Evolutionary conservation across 2,888 invertebrate genomes (phyloP).

Genomic region (Pecten maximus): DNA sequence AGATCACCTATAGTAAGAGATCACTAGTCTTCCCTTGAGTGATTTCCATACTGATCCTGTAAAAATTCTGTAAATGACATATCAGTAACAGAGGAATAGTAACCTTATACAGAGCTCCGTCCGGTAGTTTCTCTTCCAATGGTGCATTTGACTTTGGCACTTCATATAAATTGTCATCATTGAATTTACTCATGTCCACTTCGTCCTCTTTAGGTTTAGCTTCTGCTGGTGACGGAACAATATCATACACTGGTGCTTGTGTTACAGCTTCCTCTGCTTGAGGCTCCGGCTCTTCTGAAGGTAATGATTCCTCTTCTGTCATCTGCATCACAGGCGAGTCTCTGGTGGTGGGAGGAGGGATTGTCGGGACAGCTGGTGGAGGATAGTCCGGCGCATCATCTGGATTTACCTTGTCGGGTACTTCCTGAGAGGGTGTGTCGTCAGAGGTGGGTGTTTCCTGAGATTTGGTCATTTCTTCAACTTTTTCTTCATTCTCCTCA

Average conservation of each 20-base stretch:
- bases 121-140: constrained; percentile 63
- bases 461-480: not conserved
- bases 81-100: not conserved
- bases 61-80: no score
- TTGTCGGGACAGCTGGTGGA: constrained; percentile 56
- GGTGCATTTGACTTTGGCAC: constrained; percentile 72
- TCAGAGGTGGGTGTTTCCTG: not conserved
- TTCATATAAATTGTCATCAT: constrained; percentile 65
- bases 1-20: no score
- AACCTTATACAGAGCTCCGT: constrained; percentile 58
- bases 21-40: no score
- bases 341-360: constrained; percentile 41
- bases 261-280: not conserved
- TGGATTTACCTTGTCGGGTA: constrained; percentile 39
- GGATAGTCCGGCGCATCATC: constrained; percentile 53
- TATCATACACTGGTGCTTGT: constrained; percentile 46
- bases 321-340: constrained; percentile 21
- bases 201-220: constrained; percentile 46
- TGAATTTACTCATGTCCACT: constrained; percentile 31
- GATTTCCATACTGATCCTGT: no score
- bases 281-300: constrained; percentile 9
- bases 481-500: not conserved
- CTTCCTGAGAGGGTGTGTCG: constrained; percentile 40
- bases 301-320: constrained; percentile 23
- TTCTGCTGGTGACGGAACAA: constrained; percentile 50